These are phyloP conservation scores for Siphonodentalium dalli DNA, from an alignment of 2,888 invertebrate genomes.

Conservation along the genomic window DNA sequence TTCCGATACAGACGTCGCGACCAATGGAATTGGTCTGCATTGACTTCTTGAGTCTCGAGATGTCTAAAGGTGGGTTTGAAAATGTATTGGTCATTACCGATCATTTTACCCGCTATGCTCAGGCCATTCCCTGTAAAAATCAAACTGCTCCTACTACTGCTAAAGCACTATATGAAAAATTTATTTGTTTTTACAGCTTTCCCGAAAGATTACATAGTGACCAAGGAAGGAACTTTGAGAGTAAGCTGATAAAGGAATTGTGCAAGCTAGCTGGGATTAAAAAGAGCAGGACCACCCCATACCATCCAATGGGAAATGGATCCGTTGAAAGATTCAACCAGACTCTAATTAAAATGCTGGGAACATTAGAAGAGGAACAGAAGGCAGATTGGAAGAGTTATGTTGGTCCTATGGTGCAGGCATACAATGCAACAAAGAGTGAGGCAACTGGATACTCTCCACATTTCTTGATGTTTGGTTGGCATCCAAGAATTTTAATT, in stretches of 20 bases:
- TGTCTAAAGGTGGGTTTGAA: slow-evolving; percentile 5
- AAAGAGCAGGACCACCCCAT: slow-evolving; percentile 20
- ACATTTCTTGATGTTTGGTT: slow-evolving; percentile 19
- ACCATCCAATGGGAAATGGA: slow-evolving; percentile 29
- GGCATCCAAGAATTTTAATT: slow-evolving; percentile 16
- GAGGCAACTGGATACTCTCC: slow-evolving; percentile 18
- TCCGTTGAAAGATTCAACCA: slow-evolving; percentile 21
- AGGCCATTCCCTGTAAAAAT: slow-evolving; percentile 16
- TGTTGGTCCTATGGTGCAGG: slow-evolving; percentile 2
- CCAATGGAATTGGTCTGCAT: slow-evolving; percentile 15
- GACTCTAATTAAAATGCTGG: slow-evolving; percentile 18
- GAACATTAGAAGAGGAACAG: no score
- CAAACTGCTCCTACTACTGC: slow-evolving; percentile 14
- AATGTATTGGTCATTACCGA: slow-evolving; percentile 15
- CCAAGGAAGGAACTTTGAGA: slow-evolving; percentile 19
- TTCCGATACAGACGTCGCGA: background rate
- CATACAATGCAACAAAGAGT: slow-evolving; percentile 14
- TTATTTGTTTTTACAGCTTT: slow-evolving; percentile 16
- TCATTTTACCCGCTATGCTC: slow-evolving; percentile 13
- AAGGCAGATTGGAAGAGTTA: no score
- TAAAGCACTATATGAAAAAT: slow-evolving; percentile 7
- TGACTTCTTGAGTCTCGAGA: slow-evolving; percentile 9
- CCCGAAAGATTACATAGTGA: slow-evolving; percentile 18
- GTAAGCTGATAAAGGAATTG: slow-evolving; percentile 12
- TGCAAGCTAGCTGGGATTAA: slow-evolving; percentile 11